These are phyloP conservation scores for Halichondria panicea DNA, from an alignment of 37 sponge, comb jelly and placozoan genomes.

Conservation along the genomic window DNA sequence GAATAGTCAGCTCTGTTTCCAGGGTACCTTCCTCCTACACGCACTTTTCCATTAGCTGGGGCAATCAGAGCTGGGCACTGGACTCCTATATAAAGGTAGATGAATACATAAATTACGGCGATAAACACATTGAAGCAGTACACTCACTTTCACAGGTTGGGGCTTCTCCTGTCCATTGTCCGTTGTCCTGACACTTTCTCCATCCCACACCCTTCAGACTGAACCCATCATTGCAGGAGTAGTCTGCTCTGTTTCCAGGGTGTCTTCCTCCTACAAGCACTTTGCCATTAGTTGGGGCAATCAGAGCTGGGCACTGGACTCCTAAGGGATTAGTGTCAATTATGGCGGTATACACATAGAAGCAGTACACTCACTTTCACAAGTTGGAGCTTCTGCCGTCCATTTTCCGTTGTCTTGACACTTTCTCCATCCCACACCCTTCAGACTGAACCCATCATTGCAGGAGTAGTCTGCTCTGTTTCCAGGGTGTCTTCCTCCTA, in stretches of 20 bases:
- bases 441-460: neutral
- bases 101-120: too few relatives aligned
- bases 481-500: neutral
- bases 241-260: slow-evolving; percentile 23
- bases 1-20: slow-evolving; percentile 32
- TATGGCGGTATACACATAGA: neutral
- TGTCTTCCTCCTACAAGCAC: neutral
- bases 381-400: slow-evolving; percentile 38
- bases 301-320: neutral
- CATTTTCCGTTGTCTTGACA: slow-evolving; percentile 54
- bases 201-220: slow-evolving; percentile 5
- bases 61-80: neutral
- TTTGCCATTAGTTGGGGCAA: neutral
- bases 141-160: slow-evolving; percentile 50
- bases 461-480: slow-evolving; percentile 25
- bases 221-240: slow-evolving; percentile 45
- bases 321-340: neutral
- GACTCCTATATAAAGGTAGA: too few relatives aligned
- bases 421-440: neutral
- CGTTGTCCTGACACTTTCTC: slow-evolving; percentile 50
- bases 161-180: slow-evolving; percentile 46
- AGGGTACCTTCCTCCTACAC: neutral
- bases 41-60: neutral
- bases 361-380: neutral
- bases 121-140: too few relatives aligned